Percentiles rank a stretch among this genome's conserved stretches.
phyloP scores from a whole-genome alignment of 2,888 invertebrate species.

The Drosophila atripex region DNA sequence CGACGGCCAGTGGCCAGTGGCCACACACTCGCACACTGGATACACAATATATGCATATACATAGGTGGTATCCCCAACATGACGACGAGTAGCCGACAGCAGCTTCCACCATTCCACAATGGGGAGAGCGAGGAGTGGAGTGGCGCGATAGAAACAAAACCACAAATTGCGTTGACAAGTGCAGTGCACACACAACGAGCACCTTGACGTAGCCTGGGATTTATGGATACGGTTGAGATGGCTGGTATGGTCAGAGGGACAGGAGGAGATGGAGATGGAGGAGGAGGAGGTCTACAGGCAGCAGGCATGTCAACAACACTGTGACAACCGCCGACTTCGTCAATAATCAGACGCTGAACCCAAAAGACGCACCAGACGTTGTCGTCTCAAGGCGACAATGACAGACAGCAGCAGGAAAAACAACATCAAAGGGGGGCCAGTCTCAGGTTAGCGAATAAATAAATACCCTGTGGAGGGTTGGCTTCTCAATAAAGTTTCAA shows the following conservation, averaged over 20 bases:
- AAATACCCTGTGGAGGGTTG: conserved; percentile 16
- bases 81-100: conserved; percentile 39
- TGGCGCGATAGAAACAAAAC: conserved; percentile 42
- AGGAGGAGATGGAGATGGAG: conserved; percentile 3
- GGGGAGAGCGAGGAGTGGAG: background rate
- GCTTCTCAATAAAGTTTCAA: background rate
- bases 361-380: conserved; percentile 47
- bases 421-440: conserved; percentile 23
- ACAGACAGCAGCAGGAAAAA: conserved; percentile 32
- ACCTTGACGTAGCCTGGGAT: conserved; percentile 53
- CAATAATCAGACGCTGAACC: conserved; percentile 77
- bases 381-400: conserved; percentile 70
- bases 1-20: no score
- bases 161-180: conserved; percentile 70
- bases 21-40: no score
- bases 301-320: conserved; percentile 69
- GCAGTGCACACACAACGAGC: conserved; percentile 67
- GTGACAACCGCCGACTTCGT: conserved; percentile 66
- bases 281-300: conserved; percentile 11
- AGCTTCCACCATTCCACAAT: background rate
- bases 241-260: conserved; percentile 12
- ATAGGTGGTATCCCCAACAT: conserved; percentile 31
- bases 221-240: conserved; percentile 55
- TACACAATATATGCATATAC: conserved; percentile 2
- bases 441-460: background rate